Evolutionary conservation across 2,797 vertebrate species (phyloP).

Genomic region (Sebastes miniatus): DNA sequence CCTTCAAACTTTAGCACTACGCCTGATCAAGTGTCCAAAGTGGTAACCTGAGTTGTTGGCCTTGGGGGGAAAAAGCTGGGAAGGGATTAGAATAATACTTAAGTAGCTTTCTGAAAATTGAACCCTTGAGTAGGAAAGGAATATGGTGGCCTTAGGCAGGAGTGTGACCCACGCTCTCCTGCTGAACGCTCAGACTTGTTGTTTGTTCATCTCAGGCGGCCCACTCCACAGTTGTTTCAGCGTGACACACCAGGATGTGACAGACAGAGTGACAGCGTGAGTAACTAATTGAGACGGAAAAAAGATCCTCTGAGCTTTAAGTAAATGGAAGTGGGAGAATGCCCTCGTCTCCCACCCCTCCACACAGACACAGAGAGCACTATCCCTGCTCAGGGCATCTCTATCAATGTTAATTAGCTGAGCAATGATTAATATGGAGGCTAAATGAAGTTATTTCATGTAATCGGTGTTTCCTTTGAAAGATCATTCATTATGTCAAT

Average conservation of each 20-base stretch:
- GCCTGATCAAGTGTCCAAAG: conserved; percentile 71
- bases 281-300: conserved; percentile 80
- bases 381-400: conserved; percentile 77
- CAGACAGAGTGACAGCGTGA: conserved; percentile 81
- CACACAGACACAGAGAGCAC: conserved; percentile 29
- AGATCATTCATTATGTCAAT: conserved; percentile 90
- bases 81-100: conserved; percentile 80
- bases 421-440: conserved; percentile 90
- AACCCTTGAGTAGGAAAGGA: conserved; percentile 74
- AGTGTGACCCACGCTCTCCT: conserved; percentile 76
- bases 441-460: conserved; percentile 90
- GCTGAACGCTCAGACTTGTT: conserved; percentile 50
- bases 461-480: conserved; percentile 89
- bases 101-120: conserved; percentile 80
- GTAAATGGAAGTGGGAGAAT: conserved; percentile 70
- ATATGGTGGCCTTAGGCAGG: conserved; percentile 68
- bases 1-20: conserved; percentile 53
- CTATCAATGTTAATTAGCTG: conserved; percentile 89
- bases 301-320: conserved; percentile 70
- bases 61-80: conserved; percentile 46
- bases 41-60: conserved; percentile 70
- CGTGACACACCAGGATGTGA: conserved; percentile 69
- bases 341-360: conserved; percentile 46
- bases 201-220: conserved; percentile 57
- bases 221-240: conserved; percentile 65